A percentile compares a stretch with the other conserved stretches of the same genome.
These are phyloP conservation scores for Drosophila kambysellisi DNA, from an alignment of 2,888 invertebrate genomes.

Conservation along the genomic window DNA sequence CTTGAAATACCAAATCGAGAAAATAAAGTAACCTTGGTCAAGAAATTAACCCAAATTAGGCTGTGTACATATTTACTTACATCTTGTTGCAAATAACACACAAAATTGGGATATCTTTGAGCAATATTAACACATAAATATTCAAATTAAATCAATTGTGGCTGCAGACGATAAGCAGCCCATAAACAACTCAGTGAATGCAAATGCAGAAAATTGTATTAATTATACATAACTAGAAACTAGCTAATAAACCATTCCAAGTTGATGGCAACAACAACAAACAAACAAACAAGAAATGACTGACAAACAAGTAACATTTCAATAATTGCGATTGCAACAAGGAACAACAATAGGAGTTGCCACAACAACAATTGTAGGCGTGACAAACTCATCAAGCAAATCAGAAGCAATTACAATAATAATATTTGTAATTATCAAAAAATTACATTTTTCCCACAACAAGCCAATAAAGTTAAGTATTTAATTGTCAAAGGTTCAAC, in stretches of 20 bases:
- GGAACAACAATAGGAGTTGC: conserved; percentile 6
- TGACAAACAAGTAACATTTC: conserved; percentile 34
- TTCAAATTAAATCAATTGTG: conserved; percentile 2
- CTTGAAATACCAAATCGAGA: not conserved
- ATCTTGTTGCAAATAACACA: not conserved
- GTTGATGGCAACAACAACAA: conserved; percentile 7
- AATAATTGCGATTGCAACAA: conserved; percentile 40
- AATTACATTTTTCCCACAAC: conserved; percentile 10
- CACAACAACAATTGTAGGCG: no score
- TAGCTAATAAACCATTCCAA: conserved; percentile 36
- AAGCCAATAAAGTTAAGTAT: conserved; percentile 17
- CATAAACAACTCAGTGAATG: not conserved
- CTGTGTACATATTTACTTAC: not conserved
- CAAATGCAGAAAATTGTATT: conserved; percentile 19
- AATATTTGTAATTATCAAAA: conserved; percentile 39
- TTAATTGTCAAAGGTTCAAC: conserved; percentile 32
- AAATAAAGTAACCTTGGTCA: not conserved
- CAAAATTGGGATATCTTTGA: not conserved
- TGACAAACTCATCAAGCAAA: conserved; percentile 28
- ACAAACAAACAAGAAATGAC: conserved; percentile 15
- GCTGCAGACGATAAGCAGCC: not conserved
- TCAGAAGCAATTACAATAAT: conserved; percentile 43
- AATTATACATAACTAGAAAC: conserved; percentile 29
- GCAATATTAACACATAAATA: conserved; percentile 9
- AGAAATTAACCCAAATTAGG: not conserved